phyloP scores from a whole-genome alignment of 2,888 invertebrate genomes.

The Tetrapedia diversipes region DNA sequence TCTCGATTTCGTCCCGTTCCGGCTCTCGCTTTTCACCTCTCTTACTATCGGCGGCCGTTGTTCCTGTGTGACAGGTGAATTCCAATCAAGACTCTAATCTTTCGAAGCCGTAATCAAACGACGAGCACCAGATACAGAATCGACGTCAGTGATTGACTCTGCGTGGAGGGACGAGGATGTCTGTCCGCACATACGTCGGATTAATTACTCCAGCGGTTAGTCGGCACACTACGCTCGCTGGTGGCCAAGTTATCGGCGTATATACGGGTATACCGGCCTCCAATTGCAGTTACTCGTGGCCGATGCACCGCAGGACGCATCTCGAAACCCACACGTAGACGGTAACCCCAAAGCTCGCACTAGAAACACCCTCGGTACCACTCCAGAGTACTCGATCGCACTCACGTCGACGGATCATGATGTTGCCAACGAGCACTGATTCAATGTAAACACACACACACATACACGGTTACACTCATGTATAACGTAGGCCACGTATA shows the following conservation, averaged over 20 bases:
- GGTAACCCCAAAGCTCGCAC: conserved; percentile 61
- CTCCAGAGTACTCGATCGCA: conserved; percentile 71
- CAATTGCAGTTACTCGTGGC: conserved; percentile 68
- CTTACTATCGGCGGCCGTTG: conserved; percentile 17
- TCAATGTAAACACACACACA: conserved; percentile 68
- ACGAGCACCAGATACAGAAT: conserved; percentile 32
- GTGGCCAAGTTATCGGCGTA: conserved; percentile 58
- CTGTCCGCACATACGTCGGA: conserved; percentile 65
- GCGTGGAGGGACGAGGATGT: conserved; percentile 48
- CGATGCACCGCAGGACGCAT: conserved; percentile 65
- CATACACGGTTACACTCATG: conserved; percentile 34
- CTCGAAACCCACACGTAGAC: conserved; percentile 65
- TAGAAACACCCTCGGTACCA: conserved; percentile 63
- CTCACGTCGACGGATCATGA: conserved; percentile 69
- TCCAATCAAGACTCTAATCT: conserved; percentile 37
- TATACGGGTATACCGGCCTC: conserved; percentile 51
- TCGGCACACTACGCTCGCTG: conserved; percentile 57
- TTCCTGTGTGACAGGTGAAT: conserved; percentile 18
- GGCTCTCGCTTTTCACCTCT: background rate
- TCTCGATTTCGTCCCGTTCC: background rate
- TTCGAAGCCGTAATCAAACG: conserved; percentile 40
- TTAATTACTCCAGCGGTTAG: conserved; percentile 65
- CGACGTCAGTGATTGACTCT: conserved; percentile 54
- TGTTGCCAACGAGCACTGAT: conserved; percentile 68
- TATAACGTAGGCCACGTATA: conserved; percentile 6